Evolutionary conservation across 2,113 vertebrate genomes (phyloP).

Genomic region (Oryzias woworae): DNA sequence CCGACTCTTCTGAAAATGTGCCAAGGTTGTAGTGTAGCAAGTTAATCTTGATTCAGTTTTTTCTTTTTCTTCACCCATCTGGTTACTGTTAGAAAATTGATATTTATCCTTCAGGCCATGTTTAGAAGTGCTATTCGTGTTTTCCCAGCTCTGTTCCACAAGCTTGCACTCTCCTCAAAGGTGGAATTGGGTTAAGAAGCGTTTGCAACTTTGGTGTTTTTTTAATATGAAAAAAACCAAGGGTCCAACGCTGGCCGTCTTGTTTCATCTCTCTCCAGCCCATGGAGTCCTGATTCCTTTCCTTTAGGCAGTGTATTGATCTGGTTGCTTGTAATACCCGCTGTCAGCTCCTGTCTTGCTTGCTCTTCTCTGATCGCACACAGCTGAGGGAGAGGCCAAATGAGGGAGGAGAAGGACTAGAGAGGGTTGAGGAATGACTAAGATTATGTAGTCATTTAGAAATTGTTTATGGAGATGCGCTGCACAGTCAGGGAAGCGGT

Average conservation of each 20-base stretch:
- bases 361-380: constrained; percentile 60
- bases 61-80: constrained; percentile 1
- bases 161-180: constrained; percentile 11
- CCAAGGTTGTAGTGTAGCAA: background rate
- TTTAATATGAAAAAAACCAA: constrained; percentile 66
- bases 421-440: constrained; percentile 5
- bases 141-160: background rate
- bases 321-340: constrained; percentile 75
- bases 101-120: constrained; percentile 1
- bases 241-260: constrained; percentile 70
- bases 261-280: constrained; percentile 15
- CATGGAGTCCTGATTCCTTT: constrained; percentile 34
- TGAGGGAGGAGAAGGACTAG: constrained; percentile 9
- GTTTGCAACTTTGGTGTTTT: constrained; percentile 43
- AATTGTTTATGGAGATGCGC: constrained; percentile 40
- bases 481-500: constrained; percentile 18
- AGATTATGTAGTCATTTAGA: constrained; percentile 34
- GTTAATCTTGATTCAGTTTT: background rate
- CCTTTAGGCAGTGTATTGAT: constrained; percentile 70
- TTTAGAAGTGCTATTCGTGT: constrained; percentile 13
- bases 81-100: background rate
- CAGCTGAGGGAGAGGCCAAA: constrained; percentile 32
- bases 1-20: constrained; percentile 4
- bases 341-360: constrained; percentile 63
- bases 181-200: constrained; percentile 57